These are phyloP conservation scores for Magallana ariakensis DNA, from an alignment of 1,140 invertebrate species.

Conservation along the genomic window DNA sequence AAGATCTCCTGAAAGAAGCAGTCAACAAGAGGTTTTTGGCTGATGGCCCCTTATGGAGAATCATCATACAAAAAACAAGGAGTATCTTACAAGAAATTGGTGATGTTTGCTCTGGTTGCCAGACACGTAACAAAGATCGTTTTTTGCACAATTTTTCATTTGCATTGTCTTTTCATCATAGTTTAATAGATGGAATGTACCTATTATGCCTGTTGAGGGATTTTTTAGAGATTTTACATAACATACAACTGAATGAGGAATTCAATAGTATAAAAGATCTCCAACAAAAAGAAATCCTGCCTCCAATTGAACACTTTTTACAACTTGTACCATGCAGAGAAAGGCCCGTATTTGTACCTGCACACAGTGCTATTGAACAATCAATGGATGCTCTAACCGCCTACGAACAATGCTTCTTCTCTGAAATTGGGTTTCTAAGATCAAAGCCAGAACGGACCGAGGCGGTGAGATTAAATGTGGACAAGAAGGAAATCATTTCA, in stretches of 20 bases:
- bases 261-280: not conserved
- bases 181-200: slow-evolving; percentile 41
- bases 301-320: slow-evolving; percentile 43
- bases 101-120: too few species aligned
- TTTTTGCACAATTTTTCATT: slow-evolving; percentile 39
- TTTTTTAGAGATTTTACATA: slow-evolving; percentile 42
- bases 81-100: not conserved
- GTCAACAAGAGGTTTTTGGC: not conserved
- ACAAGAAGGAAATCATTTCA: not conserved
- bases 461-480: not conserved
- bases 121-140: not conserved
- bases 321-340: not conserved
- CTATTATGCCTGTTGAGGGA: slow-evolving; percentile 8
- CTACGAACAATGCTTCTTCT: not conserved
- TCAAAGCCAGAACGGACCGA: not conserved
- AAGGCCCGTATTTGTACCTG: not conserved
- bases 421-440: slow-evolving; percentile 27
- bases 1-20: slow-evolving; percentile 12
- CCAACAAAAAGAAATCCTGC: not conserved
- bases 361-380: not conserved
- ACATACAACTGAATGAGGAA: not conserved
- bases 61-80: not conserved
- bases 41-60: slow-evolving; percentile 47
- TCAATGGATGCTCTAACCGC: not conserved
- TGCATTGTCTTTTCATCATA: slow-evolving; percentile 41